Base-by-base conservation (phyloP, 2,888 invertebrate genomes). In the Isotomurus palustris region DNA sequence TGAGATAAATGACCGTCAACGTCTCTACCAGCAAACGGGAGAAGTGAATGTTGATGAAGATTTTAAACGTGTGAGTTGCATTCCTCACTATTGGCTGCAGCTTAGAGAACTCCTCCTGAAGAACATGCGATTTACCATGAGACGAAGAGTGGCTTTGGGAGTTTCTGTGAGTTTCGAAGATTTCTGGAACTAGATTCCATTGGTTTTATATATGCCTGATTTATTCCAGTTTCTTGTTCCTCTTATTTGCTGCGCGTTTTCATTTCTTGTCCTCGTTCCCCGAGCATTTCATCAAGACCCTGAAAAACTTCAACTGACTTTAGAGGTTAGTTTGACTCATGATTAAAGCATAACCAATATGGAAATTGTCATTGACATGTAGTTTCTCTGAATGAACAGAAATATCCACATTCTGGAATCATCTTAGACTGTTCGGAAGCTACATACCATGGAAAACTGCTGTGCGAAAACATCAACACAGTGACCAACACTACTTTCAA, bases 1-100 rank as follows among this genome's bases (percentile, higher is more conserved):
- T 19, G 48, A 49, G 17, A 32, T 35, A 8, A 35, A 49, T 35
- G n/a, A 49, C 21, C 32, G 48, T 5, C 14, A 49, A 32, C 35
- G 35, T 10, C 17, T 49, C 10, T 49, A 49, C 35, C 14, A 29
- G 17, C 35, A 35, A n/a, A 35, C 28, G 4, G 35, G 21, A 21
- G 48, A 49, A 29, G n/a, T 49, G 10, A 32, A 49, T 5, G 29
- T 49, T 6, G 22, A 35, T 22, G 27, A n/a, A 29, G 22, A 49
- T 22, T 49, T 21, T n/a, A 35, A 21, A n/a, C 14, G 5, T 19
- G 14, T 49, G 17, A 10, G 21, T 8, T 19, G 48, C 5, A 6
- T 29, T 19, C 19, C 19, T 22, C 22, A 32, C 6, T 21, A 17
- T 28, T 6, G 8, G 4, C 3, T 5, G 12, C 28, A 28, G 4